Evolutionary conservation across 92 coral and sea anemone genomes (phyloP).

Genomic region (Meandrina meandrites): DNA sequence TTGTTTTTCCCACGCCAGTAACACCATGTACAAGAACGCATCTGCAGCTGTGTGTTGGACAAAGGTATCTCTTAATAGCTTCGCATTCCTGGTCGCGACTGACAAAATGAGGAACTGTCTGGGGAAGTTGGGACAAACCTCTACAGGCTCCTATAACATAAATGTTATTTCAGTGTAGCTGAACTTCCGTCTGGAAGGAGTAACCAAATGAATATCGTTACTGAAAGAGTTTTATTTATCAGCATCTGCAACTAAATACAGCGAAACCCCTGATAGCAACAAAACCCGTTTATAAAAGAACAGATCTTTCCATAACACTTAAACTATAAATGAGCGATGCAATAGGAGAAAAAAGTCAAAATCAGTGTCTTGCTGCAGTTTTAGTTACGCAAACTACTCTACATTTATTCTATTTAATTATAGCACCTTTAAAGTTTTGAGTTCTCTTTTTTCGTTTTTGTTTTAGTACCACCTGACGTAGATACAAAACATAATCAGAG

Average conservation of each 20-base stretch:
- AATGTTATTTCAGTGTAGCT: background rate
- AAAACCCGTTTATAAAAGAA: too few relatives aligned
- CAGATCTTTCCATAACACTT: slow-evolving; percentile 7
- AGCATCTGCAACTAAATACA: too few relatives aligned
- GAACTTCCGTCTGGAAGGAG: background rate
- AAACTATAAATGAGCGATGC: background rate
- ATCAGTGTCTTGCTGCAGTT: too few relatives aligned
- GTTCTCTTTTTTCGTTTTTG: too few relatives aligned
- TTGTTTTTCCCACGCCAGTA: slow-evolving; percentile 61
- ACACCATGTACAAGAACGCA: slow-evolving; percentile 12
- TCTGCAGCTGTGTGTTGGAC: background rate
- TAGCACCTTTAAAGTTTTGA: too few relatives aligned
- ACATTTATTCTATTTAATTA: too few relatives aligned
- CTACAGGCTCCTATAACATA: background rate
- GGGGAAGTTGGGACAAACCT: background rate
- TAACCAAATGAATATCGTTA: too few relatives aligned
- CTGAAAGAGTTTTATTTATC: background rate
- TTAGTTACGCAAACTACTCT: too few relatives aligned
- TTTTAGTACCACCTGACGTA: too few relatives aligned
- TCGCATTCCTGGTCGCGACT: background rate
- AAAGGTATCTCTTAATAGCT: background rate
- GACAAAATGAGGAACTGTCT: slow-evolving; percentile 4
- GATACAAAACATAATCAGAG: too few relatives aligned
- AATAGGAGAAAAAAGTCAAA: too few relatives aligned
- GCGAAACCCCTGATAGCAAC: too few relatives aligned